phyloP scores from a whole-genome alignment of 2,888 invertebrate genomes.

The Dryobotodes eremita region DNA sequence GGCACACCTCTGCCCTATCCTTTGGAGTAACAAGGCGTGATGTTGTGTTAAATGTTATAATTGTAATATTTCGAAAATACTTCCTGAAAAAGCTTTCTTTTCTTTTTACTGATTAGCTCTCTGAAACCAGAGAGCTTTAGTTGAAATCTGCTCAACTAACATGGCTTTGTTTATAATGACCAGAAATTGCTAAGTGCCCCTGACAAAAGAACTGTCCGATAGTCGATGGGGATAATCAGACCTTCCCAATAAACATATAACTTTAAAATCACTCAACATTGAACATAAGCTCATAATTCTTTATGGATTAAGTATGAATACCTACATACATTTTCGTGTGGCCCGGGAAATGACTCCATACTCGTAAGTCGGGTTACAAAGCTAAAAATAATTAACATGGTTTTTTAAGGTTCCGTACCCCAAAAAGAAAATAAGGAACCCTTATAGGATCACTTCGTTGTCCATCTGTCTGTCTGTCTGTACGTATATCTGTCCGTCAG shows the following conservation, averaged over 20 bases:
- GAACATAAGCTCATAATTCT: background rate
- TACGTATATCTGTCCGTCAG: too few relatives aligned
- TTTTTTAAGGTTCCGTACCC: too few relatives aligned
- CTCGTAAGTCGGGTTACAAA: background rate
- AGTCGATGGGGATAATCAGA: background rate
- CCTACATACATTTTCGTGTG: background rate
- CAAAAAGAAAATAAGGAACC: too few relatives aligned
- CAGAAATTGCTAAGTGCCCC: background rate
- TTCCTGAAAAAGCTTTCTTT: too few relatives aligned
- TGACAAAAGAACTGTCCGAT: background rate
- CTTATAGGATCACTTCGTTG: too few relatives aligned
- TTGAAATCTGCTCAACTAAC: background rate
- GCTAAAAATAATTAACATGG: background rate
- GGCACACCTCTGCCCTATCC: background rate
- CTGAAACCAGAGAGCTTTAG: too few relatives aligned
- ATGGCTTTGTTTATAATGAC: too few relatives aligned
- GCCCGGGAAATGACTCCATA: background rate
- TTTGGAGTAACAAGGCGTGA: accelerated
- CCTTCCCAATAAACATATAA: background rate
- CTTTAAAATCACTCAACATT: background rate
- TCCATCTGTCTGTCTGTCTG: too few relatives aligned
- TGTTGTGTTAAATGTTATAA: background rate
- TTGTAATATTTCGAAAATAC: too few relatives aligned
- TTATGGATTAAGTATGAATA: background rate
- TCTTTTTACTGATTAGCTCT: too few relatives aligned